A percentile compares a stretch with the other conserved stretches of the same genome.
Conservation (phyloP, 1,140 invertebrate species). For the Diabrotica undecimpunctata region DNA sequence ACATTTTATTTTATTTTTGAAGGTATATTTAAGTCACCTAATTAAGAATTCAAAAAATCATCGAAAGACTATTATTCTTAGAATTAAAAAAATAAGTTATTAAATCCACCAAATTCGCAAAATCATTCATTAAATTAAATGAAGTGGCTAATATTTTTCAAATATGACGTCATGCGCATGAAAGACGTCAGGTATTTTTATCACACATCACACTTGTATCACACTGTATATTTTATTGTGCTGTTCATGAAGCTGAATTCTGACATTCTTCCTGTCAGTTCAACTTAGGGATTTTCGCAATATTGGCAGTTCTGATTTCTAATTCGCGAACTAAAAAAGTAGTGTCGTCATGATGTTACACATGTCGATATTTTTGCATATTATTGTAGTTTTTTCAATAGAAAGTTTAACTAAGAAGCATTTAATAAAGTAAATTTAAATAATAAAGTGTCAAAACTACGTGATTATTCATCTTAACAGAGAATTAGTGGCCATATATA, state of each 20-base stretch:
- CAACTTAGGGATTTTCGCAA: constrained; percentile 14
- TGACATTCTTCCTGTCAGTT: background rate
- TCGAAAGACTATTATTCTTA: too few relatives aligned
- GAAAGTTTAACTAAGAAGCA: constrained; percentile 14
- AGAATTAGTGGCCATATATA: constrained; percentile 12
- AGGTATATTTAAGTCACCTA: too few relatives aligned
- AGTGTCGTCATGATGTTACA: constrained; percentile 45
- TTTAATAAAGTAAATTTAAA: constrained; percentile 26
- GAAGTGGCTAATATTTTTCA: too few relatives aligned
- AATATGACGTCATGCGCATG: too few relatives aligned
- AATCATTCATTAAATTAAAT: too few relatives aligned
- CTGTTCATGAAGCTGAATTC: background rate
- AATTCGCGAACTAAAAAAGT: constrained; percentile 38
- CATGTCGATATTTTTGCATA: constrained; percentile 44
- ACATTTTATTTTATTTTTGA: too few relatives aligned
- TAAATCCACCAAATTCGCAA: too few relatives aligned
- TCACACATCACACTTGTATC: too few relatives aligned
- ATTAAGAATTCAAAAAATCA: too few relatives aligned
- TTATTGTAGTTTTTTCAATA: constrained; percentile 28
- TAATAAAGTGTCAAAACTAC: background rate
- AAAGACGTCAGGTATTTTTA: too few relatives aligned
- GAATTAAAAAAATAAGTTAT: too few relatives aligned
- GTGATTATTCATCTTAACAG: constrained; percentile 9
- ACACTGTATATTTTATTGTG: too few relatives aligned
- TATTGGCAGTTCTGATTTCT: constrained; percentile 35